Percentiles rank a stretch among this genome's conserved stretches.
phyloP scores from a whole-genome alignment of 2,113 vertebrate genomes.

The Oncorhynchus gorbuscha region DNA sequence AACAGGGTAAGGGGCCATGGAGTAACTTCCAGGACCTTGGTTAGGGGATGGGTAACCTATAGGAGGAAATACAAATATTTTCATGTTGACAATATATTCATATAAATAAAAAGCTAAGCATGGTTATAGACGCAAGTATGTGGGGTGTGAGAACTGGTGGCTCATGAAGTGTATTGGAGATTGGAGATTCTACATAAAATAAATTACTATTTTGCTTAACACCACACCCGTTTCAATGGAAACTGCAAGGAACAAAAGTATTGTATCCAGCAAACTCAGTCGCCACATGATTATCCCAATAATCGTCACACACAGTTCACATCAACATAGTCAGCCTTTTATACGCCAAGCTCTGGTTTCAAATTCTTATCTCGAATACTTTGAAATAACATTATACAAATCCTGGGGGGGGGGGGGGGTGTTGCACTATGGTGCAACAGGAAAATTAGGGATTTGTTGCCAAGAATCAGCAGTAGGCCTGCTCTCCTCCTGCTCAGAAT shows the following conservation, averaged over 20 bases:
- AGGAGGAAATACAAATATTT: neutral
- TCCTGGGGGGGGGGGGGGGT: no score
- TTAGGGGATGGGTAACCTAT: constrained; percentile 68
- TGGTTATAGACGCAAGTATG: neutral
- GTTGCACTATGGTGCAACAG: no score
- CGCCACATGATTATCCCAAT: neutral
- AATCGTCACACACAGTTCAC: neutral
- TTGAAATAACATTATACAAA: neutral
- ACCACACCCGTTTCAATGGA: neutral
- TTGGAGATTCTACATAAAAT: neutral
- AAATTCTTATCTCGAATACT: neutral
- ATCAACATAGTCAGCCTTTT: neutral
- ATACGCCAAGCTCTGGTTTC: neutral
- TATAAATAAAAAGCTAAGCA: no score
- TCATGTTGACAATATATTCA: neutral
- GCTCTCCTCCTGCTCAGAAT: no score
- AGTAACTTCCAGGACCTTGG: constrained; percentile 59
- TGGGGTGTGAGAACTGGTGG: neutral
- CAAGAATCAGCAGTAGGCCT: no score
- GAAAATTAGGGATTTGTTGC: no score
- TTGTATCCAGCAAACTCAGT: no score
- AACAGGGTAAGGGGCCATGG: constrained; percentile 70
- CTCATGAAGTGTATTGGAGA: neutral
- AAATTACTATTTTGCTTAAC: neutral
- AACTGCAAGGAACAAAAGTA: neutral